Evolutionary conservation across 2,888 invertebrate genomes (phyloP).

Genomic region (Gryllus longicercus): DNA sequence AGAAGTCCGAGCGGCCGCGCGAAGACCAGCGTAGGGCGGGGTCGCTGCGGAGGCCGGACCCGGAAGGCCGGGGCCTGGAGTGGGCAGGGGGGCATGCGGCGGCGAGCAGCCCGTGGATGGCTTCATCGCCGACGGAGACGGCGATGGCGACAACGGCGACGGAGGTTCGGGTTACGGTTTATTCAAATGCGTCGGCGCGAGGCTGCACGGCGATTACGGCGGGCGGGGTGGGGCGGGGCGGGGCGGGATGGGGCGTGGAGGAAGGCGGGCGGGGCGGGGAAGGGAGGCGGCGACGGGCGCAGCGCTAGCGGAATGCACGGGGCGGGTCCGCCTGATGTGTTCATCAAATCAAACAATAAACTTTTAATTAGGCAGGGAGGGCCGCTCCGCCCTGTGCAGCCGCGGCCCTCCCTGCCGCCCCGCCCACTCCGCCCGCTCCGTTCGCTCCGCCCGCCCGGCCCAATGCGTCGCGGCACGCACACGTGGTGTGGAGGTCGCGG

Average conservation of each 20-base stretch:
- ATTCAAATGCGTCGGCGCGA: constrained; percentile 4
- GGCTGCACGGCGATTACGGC: not conserved
- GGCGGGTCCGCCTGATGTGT: constrained; percentile 21
- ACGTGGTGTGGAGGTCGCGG: not conserved
- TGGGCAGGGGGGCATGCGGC: too few species aligned
- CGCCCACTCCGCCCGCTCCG: not conserved
- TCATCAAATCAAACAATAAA: constrained; percentile 32
- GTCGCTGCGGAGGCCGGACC: too few species aligned
- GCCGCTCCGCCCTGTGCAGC: not conserved
- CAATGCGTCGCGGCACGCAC: not conserved
- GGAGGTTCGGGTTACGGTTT: not conserved
- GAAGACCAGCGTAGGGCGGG: too few species aligned
- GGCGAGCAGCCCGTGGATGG: not conserved
- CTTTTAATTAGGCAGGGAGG: constrained; percentile 29
- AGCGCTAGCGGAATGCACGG: not conserved
- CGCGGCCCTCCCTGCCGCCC: not conserved
- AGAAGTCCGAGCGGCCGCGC: too few species aligned
- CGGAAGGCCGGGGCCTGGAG: too few species aligned
- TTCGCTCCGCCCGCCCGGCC: not conserved
- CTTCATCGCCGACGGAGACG: not conserved
- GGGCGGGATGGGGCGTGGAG: not conserved
- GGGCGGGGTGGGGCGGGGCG: not conserved
- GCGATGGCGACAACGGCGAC: not conserved
- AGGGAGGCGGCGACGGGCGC: not conserved
- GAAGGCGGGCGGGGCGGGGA: not conserved